Evolutionary conservation across 2,113 vertebrate species (phyloP).

Genomic region (Pandion haliaetus): DNA sequence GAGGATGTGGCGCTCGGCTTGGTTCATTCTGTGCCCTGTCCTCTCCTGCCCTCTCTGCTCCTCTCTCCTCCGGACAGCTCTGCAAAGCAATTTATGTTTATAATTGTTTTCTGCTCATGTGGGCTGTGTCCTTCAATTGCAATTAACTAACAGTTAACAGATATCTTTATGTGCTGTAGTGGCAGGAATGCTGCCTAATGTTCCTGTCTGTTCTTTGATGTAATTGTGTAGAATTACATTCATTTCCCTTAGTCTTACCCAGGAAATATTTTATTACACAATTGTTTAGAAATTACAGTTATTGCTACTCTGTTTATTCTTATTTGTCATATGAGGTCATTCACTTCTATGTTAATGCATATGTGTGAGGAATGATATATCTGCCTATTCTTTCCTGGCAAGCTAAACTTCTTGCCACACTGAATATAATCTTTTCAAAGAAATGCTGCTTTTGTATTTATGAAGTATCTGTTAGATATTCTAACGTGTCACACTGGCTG

Average conservation of each 20-base stretch:
- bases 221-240: background rate
- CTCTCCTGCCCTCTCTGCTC: background rate
- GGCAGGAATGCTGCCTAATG: background rate
- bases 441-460: background rate
- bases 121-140: background rate
- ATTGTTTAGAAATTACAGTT: background rate
- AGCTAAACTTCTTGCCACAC: background rate
- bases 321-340: background rate
- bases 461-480: background rate
- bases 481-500: background rate
- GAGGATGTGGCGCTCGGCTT: rapidly evolving
- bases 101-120: background rate
- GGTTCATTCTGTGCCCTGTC: background rate
- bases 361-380: background rate
- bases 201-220: background rate
- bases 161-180: background rate
- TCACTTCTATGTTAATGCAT: background rate
- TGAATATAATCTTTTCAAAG: background rate
- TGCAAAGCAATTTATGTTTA: background rate
- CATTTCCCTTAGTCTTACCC: background rate
- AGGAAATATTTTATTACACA: background rate
- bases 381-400: background rate
- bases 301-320: background rate
- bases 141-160: background rate
- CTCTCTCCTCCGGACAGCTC: background rate